Percentiles rank a stretch among this genome's conserved stretches.
phyloP scores from a whole-genome alignment of 92 coral and sea anemone genomes.

The Paramuricea clavata region DNA sequence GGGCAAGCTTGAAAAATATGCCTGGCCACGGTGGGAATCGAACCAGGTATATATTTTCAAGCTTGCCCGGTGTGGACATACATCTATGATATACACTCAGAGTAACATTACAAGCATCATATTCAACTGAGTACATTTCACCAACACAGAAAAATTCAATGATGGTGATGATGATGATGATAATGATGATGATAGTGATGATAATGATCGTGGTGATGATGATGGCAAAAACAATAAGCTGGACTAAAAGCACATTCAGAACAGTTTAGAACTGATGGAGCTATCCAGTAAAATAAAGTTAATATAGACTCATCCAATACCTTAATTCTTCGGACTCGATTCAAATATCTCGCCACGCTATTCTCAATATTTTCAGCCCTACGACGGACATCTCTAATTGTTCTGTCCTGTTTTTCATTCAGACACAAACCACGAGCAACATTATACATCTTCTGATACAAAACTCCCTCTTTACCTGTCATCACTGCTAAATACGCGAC shows the following conservation, averaged over 20 bases:
- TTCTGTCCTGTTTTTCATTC: slow-evolving; percentile 1
- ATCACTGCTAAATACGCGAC: background rate
- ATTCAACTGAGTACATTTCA: no score
- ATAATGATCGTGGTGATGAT: background rate
- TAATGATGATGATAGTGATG: no score
- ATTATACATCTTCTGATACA: slow-evolving; percentile 30
- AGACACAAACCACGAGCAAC: slow-evolving; percentile 33
- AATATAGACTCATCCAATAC: background rate
- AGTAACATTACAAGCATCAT: no score
- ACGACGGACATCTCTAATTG: background rate
- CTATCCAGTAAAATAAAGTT: background rate
- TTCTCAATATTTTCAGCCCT: background rate
- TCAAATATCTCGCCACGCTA: slow-evolving; percentile 3
- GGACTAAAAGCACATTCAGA: no score
- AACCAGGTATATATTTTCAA: no score
- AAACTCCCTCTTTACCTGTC: background rate
- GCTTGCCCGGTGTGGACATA: no score
- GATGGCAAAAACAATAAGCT: background rate
- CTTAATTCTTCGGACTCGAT: background rate
- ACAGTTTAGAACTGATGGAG: no score
- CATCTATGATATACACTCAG: no score
- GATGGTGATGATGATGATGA: background rate
- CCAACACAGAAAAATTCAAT: no score
- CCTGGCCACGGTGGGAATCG: no score
- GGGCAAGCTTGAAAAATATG: no score